Conservation (phyloP, 2,113 vertebrate species). For the Chamaetylas fuelleborni region DNA sequence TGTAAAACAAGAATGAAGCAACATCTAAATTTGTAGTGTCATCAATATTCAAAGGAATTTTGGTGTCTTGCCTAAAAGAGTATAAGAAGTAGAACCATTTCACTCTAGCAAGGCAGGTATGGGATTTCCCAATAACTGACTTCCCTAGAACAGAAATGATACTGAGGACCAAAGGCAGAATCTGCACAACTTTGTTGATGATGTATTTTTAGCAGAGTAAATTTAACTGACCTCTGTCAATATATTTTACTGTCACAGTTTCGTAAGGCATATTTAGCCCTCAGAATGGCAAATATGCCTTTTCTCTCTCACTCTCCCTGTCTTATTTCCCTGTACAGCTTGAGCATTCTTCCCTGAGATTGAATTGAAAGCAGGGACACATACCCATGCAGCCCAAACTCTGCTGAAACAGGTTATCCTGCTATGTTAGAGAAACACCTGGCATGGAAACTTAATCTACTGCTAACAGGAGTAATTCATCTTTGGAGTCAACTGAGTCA, state of each 20-base stretch:
- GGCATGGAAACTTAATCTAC: neutral
- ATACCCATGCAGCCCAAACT: neutral
- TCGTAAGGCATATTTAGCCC: neutral
- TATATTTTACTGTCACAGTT: neutral
- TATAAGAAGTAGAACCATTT: neutral
- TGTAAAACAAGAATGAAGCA: neutral
- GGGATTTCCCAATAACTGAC: neutral
- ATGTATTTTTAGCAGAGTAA: neutral
- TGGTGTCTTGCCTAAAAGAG: neutral
- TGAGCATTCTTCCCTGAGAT: neutral
- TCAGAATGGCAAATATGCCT: neutral
- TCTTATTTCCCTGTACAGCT: neutral
- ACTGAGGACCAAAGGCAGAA: neutral
- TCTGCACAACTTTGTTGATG: neutral
- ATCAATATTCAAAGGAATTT: neutral
- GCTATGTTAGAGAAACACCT: neutral
- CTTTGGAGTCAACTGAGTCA: neutral
- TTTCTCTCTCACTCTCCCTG: neutral
- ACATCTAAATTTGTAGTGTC: neutral
- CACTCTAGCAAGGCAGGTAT: neutral
- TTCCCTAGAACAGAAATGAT: neutral
- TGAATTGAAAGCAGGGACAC: neutral
- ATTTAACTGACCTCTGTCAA: slow-evolving; percentile 34
- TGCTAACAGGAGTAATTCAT: neutral
- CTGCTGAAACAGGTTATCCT: neutral